phyloP scores from a whole-genome alignment of 2,113 vertebrate species.

The Gymnobelideus leadbeateri region DNA sequence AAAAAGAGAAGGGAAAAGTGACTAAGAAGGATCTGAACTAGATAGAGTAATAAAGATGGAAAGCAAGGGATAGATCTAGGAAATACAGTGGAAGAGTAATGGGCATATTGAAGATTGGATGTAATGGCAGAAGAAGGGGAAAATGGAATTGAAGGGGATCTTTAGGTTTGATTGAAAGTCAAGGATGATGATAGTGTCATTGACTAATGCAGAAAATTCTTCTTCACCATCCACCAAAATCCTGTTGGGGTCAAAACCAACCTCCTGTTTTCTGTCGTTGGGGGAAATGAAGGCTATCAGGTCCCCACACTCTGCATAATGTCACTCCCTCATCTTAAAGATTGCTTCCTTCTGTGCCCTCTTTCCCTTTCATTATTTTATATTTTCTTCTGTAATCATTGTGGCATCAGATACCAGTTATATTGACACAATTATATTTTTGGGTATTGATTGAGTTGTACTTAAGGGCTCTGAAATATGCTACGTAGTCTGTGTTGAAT shows the following conservation, averaged over 20 bases:
- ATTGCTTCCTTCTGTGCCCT: not conserved
- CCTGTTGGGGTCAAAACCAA: not conserved
- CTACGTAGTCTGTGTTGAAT: not conserved
- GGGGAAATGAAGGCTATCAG: not conserved
- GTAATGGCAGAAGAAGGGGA: not conserved
- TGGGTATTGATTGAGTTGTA: not conserved
- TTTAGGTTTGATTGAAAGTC: not conserved
- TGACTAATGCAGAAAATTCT: not conserved
- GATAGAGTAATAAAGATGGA: not conserved
- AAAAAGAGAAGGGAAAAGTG: not conserved
- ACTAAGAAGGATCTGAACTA: not conserved
- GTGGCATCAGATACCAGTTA: not conserved
- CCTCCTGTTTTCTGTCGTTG: not conserved
- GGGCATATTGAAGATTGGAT: not conserved
- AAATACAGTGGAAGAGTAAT: not conserved
- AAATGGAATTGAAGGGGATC: not conserved
- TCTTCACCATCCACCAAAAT: not conserved
- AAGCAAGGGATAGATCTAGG: not conserved
- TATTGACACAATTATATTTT: not conserved
- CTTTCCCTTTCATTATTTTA: not conserved
- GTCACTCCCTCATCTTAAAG: not conserved
- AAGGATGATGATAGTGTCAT: not conserved
- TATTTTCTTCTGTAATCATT: not conserved
- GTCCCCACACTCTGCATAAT: rapidly evolving
- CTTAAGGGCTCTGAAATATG: not conserved